Base-by-base conservation (phyloP, 2,888 invertebrate genomes). In the Metopia argyrocephala region DNA sequence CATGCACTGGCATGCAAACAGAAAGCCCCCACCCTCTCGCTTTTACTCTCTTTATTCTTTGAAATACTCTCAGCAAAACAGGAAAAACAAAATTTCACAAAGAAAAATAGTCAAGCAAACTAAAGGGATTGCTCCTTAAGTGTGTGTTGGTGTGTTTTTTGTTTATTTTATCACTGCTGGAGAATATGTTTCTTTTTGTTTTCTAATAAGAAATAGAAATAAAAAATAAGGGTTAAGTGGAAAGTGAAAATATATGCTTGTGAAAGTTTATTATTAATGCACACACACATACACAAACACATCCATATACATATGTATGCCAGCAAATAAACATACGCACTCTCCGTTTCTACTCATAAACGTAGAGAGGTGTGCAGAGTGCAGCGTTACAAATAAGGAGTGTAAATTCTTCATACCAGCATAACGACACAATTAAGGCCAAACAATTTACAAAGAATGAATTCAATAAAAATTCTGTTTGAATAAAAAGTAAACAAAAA, bases 181-280 rank as follows among this genome's bases (percentile, higher is more conserved):
- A 12, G 38, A 12, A 3, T 38, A 15, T 38, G 15, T 4, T 3
- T 38, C 12, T 38, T 9, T 38, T 38, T 12, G 38, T 38, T 38
- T 15, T 38, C 15, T 15, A 12, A n/a, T n/a, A 52, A 21, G 27
- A 27, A 69, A 61, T 68, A 48, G 31, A 48, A 54, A 31, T n/a
- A n/a, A 50, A n/a, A 52, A 59, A 25, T 59, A 74, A 69, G 78
- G 78, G 78, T 75, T 78, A 75, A 74, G 81, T 75, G 81, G 61
- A 81, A 81, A 81, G 81, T 81, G 81, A 81, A 81, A 81, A 81
- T 48, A 48, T 75, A 66, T 50, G 38, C 38, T 76, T 79, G 73
- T 65, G 76, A 71, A 71, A 64, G 66, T 76, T 73, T 52, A 46
- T n/a, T 12, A 21, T 52, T 38, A 28, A 65, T 48, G 25, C 46